Conservation (phyloP, 2,888 invertebrate species). For the Tethea ocularis region DNA sequence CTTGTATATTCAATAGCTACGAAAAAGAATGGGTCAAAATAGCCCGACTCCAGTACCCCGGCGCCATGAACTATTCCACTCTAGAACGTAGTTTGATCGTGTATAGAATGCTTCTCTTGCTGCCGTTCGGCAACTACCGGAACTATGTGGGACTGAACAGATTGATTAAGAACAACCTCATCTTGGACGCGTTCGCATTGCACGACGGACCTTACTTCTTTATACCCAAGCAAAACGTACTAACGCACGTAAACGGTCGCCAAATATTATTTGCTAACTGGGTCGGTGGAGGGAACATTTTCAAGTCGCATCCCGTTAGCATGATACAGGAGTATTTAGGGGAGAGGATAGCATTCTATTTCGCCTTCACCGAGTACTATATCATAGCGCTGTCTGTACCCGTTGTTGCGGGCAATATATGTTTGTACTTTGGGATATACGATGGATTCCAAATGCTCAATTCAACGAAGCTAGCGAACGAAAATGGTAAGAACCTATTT, state of each 20-base stretch:
- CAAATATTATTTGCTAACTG: slow-evolving; percentile 19
- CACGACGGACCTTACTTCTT: slow-evolving; percentile 37
- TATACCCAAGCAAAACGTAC: slow-evolving; percentile 16
- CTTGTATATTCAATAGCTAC: slow-evolving; percentile 10
- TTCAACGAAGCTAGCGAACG: background rate
- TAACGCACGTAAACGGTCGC: slow-evolving; percentile 7
- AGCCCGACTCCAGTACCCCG: slow-evolving; percentile 19
- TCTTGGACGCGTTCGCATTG: slow-evolving; percentile 29
- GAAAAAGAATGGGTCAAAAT: slow-evolving; percentile 15
- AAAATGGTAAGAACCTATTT: background rate
- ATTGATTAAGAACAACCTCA: slow-evolving; percentile 24
- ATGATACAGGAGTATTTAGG: slow-evolving; percentile 23
- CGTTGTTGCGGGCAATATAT: background rate
- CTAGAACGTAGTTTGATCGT: slow-evolving; percentile 33
- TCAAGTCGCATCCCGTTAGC: slow-evolving; percentile 18
- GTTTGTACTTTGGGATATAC: background rate
- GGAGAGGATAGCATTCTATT: slow-evolving; percentile 20
- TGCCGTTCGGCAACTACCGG: slow-evolving; percentile 28
- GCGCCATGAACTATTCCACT: slow-evolving; percentile 28
- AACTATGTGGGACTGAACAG: slow-evolving; percentile 29
- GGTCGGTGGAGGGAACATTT: slow-evolving; percentile 16
- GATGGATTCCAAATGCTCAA: background rate
- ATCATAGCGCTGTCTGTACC: slow-evolving; percentile 12
- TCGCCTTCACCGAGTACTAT: slow-evolving; percentile 16
- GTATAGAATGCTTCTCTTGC: slow-evolving; percentile 26